phyloP scores from a whole-genome alignment of 92 coral and sea anemone species.

The Diadumene lineata region DNA sequence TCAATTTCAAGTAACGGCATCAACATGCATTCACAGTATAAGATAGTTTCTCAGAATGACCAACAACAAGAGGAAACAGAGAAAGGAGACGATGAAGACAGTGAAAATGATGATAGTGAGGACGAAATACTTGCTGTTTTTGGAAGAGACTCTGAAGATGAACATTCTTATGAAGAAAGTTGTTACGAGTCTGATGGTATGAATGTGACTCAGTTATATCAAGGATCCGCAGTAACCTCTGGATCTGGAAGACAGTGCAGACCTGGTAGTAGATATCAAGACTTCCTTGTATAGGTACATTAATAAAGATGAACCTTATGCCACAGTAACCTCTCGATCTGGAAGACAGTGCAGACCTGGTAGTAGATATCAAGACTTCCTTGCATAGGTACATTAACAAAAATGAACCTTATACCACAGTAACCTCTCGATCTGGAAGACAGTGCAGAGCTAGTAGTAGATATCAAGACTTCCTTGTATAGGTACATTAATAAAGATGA shows the following conservation, averaged over 20 bases:
- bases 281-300: slow-evolving; percentile 11
- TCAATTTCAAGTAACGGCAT: slow-evolving; percentile 42
- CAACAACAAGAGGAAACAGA: slow-evolving; percentile 25
- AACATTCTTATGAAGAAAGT: slow-evolving; percentile 38
- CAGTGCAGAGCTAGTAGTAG: slow-evolving; percentile 8
- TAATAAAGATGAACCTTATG: no score
- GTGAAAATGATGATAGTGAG: slow-evolving; percentile 46
- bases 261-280: slow-evolving; percentile 15
- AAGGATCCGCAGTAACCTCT: slow-evolving; percentile 7
- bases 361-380: slow-evolving; percentile 13
- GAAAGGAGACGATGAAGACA: slow-evolving; percentile 38
- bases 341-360: slow-evolving; percentile 11
- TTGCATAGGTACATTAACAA: slow-evolving; percentile 8
- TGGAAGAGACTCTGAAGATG: slow-evolving; percentile 43
- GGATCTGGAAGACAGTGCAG: slow-evolving; percentile 11
- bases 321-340: slow-evolving; percentile 7
- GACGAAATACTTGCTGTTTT: slow-evolving; percentile 36
- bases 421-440: slow-evolving; percentile 15
- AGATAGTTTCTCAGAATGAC: slow-evolving; percentile 32
- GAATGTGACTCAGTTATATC: slow-evolving; percentile 26
- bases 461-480: slow-evolving; percentile 15
- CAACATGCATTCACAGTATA: slow-evolving; percentile 34
- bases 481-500: slow-evolving; percentile 2
- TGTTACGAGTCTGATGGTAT: slow-evolving; percentile 37
- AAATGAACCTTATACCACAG: no score